Conservation (phyloP, 2,113 vertebrate genomes). For the Crotalus horridus region DNA sequence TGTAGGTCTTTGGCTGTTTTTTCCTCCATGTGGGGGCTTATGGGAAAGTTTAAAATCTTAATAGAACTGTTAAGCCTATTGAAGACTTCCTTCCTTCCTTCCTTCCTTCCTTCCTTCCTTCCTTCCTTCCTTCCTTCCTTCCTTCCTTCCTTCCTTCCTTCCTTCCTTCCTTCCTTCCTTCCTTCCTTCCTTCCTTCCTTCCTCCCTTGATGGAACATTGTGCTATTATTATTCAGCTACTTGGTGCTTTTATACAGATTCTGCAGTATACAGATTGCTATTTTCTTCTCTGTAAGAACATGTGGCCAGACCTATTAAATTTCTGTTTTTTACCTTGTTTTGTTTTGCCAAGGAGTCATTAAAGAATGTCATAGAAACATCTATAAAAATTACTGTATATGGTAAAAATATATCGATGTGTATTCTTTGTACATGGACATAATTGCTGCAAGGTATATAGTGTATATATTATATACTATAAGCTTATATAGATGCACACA, state of each 20-base stretch:
- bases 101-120: neutral
- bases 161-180: neutral
- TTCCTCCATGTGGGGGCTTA: neutral
- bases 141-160: too few species aligned
- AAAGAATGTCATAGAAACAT: neutral
- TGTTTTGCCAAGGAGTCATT: neutral
- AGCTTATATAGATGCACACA: neutral
- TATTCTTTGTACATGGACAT: neutral
- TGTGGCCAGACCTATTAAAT: neutral
- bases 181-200: too few species aligned
- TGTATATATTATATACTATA: neutral
- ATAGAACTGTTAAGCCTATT: neutral
- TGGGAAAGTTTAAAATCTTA: neutral
- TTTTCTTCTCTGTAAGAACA: neutral
- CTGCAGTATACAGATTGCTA: neutral
- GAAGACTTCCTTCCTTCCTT: neutral
- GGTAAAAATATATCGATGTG: neutral
- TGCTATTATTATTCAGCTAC: neutral
- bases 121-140: neutral
- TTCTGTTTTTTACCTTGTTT: neutral
- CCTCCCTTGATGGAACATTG: neutral
- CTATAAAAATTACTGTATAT: neutral
- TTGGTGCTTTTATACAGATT: neutral
- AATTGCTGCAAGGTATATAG: neutral
- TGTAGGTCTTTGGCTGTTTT: neutral